Evolutionary conservation across 2,888 invertebrate species (phyloP).

Genomic region (Iphiclides podalirius): DNA sequence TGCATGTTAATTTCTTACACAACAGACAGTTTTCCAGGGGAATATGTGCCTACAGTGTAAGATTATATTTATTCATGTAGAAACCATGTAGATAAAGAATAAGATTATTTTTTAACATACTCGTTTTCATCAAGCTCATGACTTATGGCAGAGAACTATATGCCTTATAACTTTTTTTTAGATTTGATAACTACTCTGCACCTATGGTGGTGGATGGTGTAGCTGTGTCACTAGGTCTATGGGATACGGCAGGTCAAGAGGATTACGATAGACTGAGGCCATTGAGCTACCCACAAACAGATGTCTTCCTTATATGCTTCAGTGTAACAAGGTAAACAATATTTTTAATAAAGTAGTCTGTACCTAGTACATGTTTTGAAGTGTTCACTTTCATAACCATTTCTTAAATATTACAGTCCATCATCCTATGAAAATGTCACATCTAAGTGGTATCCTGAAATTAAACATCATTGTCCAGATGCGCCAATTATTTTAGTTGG

Average conservation of each 20-base stretch:
- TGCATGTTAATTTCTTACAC: conserved; percentile 97
- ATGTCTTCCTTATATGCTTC: conserved; percentile 99
- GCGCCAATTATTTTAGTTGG: conserved; percentile 99
- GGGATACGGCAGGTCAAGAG: conserved; percentile 99
- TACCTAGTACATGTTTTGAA: too few species aligned
- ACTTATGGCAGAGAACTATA: too few species aligned
- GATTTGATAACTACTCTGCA: conserved; percentile 99
- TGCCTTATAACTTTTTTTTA: too few species aligned
- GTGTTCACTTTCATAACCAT: neutral
- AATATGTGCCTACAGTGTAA: conserved; percentile 97
- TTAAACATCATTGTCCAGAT: conserved; percentile 99
- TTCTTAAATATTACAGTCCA: conserved; percentile 83
- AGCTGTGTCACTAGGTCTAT: conserved; percentile 96
- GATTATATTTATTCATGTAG: conserved; percentile 52
- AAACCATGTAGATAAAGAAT: conserved; percentile 6
- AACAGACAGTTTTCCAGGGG: conserved; percentile 95
- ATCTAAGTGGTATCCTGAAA: conserved; percentile 99
- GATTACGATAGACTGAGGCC: conserved; percentile 98
- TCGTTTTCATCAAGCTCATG: too few species aligned
- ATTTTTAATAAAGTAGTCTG: too few species aligned
- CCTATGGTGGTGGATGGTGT: conserved; percentile 99
- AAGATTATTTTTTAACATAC: too few species aligned
- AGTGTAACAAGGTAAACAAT: conserved; percentile 89
- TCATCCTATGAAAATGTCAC: conserved; percentile 99
- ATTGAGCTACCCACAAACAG: conserved; percentile 98